Percentiles rank a stretch among this genome's conserved stretches.
Evolutionary conservation across 2,888 invertebrate species (phyloP).

Genomic region (Idaea aversata): DNA sequence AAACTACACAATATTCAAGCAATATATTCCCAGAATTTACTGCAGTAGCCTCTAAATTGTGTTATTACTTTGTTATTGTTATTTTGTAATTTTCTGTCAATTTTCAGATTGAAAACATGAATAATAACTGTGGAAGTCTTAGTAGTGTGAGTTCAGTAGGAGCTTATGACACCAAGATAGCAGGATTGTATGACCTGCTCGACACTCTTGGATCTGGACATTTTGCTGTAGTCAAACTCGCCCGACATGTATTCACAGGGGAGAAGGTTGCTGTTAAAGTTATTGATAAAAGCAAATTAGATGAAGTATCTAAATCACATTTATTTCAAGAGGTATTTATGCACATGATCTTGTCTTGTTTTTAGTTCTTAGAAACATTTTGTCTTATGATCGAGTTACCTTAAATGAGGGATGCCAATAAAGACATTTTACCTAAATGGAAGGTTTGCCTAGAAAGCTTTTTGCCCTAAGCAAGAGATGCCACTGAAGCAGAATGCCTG

Average conservation of each 20-base stretch:
- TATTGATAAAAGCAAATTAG: conserved; percentile 98
- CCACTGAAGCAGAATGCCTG: too few species aligned
- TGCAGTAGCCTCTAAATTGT: too few species aligned
- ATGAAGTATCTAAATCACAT: conserved; percentile 97
- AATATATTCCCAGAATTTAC: too few species aligned
- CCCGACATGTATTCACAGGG: conserved; percentile 98
- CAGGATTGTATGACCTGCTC: conserved; percentile 98
- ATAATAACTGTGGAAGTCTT: conserved; percentile 65
- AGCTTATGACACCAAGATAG: conserved; percentile 92
- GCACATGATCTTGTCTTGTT: not conserved
- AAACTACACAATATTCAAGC: too few species aligned
- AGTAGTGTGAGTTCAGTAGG: conserved; percentile 64
- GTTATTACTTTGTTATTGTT: too few species aligned
- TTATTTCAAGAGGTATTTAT: conserved; percentile 93
- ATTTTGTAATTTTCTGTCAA: not conserved
- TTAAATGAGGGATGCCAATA: too few species aligned
- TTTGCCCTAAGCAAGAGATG: too few species aligned
- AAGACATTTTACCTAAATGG: too few species aligned
- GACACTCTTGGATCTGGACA: conserved; percentile 99
- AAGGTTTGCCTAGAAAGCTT: too few species aligned
- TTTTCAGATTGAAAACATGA: conserved; percentile 43
- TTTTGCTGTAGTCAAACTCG: conserved; percentile 98
- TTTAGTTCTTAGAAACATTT: not conserved
- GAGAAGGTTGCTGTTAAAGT: conserved; percentile 99
- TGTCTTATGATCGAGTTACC: too few species aligned